Evolutionary conservation across 2,888 invertebrate species (phyloP).

Genomic region (Mesoligia furuncula): DNA sequence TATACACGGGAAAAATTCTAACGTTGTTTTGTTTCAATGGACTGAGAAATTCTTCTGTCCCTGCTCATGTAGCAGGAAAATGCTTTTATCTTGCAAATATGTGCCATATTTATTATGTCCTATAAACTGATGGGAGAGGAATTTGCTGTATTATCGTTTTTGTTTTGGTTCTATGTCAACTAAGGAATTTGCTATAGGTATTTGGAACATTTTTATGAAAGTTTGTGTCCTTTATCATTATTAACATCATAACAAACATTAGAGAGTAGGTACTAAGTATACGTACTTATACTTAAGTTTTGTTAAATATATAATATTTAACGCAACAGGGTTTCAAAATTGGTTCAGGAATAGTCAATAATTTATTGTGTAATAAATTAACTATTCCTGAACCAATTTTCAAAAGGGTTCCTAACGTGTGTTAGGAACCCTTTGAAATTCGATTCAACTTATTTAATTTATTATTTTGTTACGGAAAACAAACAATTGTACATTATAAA

Average conservation of each 20-base stretch:
- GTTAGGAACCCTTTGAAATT: not conserved
- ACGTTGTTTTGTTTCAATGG: slow-evolving; percentile 32
- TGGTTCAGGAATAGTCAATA: slow-evolving; percentile 6
- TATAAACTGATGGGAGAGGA: slow-evolving; percentile 42
- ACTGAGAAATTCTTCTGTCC: slow-evolving; percentile 52
- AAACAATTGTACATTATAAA: no score
- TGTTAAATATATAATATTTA: no score
- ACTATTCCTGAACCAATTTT: no score
- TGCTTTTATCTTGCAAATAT: slow-evolving; percentile 53
- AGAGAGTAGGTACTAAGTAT: not conserved
- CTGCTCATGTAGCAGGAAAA: slow-evolving; percentile 56
- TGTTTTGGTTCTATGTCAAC: slow-evolving; percentile 27
- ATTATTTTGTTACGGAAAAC: no score
- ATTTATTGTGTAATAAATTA: no score
- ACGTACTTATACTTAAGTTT: no score
- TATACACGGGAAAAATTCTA: slow-evolving; percentile 39
- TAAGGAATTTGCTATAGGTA: slow-evolving; percentile 30
- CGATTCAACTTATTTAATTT: not conserved
- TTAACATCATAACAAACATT: not conserved
- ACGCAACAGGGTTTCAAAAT: no score
- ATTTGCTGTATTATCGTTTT: slow-evolving; percentile 44
- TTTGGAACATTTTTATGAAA: slow-evolving; percentile 7
- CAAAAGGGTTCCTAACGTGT: no score
- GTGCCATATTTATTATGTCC: slow-evolving; percentile 45
- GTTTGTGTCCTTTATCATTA: not conserved